Percentiles rank a stretch among this genome's conserved stretches.
These are phyloP conservation scores for Trichomycterus rosablanca DNA, from an alignment of 2,113 vertebrate species.

Conservation along the genomic window DNA sequence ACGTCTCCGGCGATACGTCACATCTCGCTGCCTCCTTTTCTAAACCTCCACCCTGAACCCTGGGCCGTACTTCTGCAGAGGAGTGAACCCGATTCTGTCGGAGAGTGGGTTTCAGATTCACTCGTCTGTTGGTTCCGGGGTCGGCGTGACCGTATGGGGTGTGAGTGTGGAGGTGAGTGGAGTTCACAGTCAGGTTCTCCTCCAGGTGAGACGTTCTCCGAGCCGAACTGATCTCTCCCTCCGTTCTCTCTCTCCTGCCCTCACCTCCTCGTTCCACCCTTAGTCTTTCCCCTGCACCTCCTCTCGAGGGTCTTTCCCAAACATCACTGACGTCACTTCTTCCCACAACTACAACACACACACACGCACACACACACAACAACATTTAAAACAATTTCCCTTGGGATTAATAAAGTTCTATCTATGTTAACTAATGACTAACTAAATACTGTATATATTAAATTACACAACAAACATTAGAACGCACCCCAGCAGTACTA, in stretches of 20 bases:
- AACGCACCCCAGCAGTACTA: not conserved
- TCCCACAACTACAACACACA: slow-evolving; percentile 14
- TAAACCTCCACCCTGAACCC: slow-evolving; percentile 2
- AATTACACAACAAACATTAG: not conserved
- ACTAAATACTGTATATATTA: no score
- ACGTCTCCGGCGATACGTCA: not conserved
- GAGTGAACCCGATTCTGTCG: not conserved
- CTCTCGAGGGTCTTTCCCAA: slow-evolving; percentile 23
- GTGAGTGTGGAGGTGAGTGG: not conserved
- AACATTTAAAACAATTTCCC: no score
- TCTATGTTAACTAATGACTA: no score
- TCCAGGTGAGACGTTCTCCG: not conserved
- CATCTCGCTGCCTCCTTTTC: not conserved
- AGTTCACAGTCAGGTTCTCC: not conserved
- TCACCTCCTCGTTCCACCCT: not conserved
- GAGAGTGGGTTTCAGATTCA: not conserved
- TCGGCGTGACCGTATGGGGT: not conserved
- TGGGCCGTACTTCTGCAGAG: slow-evolving; percentile 3
- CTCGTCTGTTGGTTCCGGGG: not conserved
- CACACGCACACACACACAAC: slow-evolving; percentile 23
- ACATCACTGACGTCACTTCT: slow-evolving; percentile 20
- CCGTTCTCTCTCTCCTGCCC: no score
- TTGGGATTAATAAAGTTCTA: no score
- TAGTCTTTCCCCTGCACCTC: not conserved
- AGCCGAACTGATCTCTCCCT: no score